Evolutionary conservation across 2,888 invertebrate species (phyloP), one percentile per base, ranked within the genome.

Genomic region (Netelia melanura): DNA sequence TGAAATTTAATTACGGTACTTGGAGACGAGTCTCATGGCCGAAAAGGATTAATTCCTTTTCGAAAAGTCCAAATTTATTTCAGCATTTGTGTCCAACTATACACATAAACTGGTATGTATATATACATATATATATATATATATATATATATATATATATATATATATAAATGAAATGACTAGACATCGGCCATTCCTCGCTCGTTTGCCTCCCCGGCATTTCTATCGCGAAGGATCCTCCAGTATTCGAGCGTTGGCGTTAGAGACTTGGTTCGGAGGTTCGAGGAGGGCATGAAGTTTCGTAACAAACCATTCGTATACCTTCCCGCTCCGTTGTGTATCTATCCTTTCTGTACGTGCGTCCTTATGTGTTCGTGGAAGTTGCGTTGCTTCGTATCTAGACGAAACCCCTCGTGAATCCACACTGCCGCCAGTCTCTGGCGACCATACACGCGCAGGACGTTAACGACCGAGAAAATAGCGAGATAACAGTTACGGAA

Each of bases 401-500:
- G 23, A 6, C 30, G 68, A 61, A 85, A 81, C 70, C 84, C 78
- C 81, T 75, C 58, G 72, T 70, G 72, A 79, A 85, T 82, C 61
- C 70, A 82, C 79, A 77, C 70, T n/a, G 76, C 70, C 25, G 76
- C 70, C 65, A 75, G 74, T 64, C 56, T 72, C 75, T 80, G 79
- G 64, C 17, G 43, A 25, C 61, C 61, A 48, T 72, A 17, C 72
- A 74, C 78, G 72, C 70, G 72, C 70, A 74, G 72, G 54, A 68
- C 67, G 83, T 74, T 72, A 83, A 83, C 78, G 78, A 72, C 68
- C 74, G 72, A 85, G 85, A 84, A 87, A 84, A 76, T 80, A 80
- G 62, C 81, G 64, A 85, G 86, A 87, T 87, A 85, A 82, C 85
- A 82, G 85, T 80, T 82, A 61, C 76, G 81, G 82, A 83, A 86